phyloP scores from a whole-genome alignment of 2,888 invertebrate genomes.

The Peribatodes rhomboidaria region DNA sequence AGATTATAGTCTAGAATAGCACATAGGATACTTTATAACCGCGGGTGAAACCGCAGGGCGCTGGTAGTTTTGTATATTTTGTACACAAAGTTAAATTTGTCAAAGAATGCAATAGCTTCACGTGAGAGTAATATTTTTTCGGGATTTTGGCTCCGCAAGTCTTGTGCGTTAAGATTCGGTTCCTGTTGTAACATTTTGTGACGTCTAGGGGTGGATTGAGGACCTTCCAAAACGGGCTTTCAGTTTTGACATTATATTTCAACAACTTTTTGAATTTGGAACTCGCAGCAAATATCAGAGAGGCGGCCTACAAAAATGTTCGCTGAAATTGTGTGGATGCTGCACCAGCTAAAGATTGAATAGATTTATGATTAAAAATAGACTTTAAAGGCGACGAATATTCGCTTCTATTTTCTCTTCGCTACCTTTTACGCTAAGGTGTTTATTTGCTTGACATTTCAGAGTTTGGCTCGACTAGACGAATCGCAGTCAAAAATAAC shows the following conservation, averaged over 20 bases:
- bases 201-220: background rate
- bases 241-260: background rate
- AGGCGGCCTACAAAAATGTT: no score
- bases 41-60: no score
- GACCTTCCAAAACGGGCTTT: background rate
- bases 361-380: slow-evolving; percentile 13
- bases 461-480: slow-evolving; percentile 62
- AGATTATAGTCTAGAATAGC: no score
- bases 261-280: background rate
- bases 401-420: slow-evolving; percentile 17
- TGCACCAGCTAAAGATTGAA: background rate
- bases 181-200: background rate
- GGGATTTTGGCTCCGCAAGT: no score
- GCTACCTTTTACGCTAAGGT: slow-evolving; percentile 30
- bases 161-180: no score
- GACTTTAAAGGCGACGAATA: slow-evolving; percentile 1
- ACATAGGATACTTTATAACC: no score
- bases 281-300: background rate
- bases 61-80: no score
- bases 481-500: slow-evolving; percentile 66
- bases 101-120: no score
- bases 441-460: slow-evolving; percentile 62
- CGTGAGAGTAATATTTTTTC: no score
- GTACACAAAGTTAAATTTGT: no score
- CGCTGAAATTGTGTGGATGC: no score